Evolutionary conservation across 2,797 vertebrate species (phyloP), one percentile per base, ranked within the genome.

Genomic region (Dendrocincla fuliginosa): DNA sequence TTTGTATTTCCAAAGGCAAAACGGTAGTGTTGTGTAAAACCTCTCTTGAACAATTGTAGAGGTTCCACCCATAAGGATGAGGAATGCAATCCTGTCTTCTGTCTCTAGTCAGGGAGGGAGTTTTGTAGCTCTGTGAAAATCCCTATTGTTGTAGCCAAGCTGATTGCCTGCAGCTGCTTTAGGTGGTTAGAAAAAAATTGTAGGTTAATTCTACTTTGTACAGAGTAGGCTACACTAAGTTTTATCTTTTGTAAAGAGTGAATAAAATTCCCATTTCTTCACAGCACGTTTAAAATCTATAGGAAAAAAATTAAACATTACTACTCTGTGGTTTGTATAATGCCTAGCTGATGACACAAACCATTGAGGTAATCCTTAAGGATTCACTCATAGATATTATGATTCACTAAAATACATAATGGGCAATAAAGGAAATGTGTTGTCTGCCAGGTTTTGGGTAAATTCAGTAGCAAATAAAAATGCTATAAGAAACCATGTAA

Each of bases 161-260:
- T 81, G 83, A 64, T 83, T 93, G 65, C 82, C 87, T 88, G 69
- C 82, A 91, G 87, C 89, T 94, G 73, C 74, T 63, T 84, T 86
- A 82, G 30, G 13, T 50, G n/a, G 71, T 53, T 87, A 77, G 49
- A 30, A 92, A 60, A 79, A 91, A 52, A 10, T 53, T 32, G 16
- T 70, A 64, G 25, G 17, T 42, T 77, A 67, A 67, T 30, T 57
- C 57, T 69, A 30, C n/a, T 84, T 69, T 56, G 41, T 17, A 60
- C 33, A 68, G 75, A 37, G 35, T 6, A 73, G 37, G 28, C 44
- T 78, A 35, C 27, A 25, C 27, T 74, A 64, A 53, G 25, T 63
- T 27, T 68, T 55, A 37, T 17, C 33, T 85, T 86, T n/a, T 52
- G 5, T 61, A 76, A 84, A 81, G 25, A 74, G 9, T 47, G 76